Conservation (phyloP, 2,113 vertebrate genomes). For the Abramis brama region DNA sequence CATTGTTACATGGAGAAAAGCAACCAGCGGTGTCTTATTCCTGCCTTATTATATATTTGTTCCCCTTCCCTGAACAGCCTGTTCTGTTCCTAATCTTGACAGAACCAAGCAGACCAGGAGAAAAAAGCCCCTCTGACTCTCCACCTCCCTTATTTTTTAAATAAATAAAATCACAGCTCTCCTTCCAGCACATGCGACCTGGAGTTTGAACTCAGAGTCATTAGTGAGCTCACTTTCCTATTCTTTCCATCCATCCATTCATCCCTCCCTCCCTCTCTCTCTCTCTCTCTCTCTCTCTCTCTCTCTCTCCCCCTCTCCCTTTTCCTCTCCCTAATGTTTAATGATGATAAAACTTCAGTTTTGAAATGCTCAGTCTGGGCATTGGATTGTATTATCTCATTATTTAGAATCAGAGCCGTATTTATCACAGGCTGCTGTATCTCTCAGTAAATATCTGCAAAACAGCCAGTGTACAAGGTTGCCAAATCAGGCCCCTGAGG, state of each 20-base stretch:
- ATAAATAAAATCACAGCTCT: constrained; percentile 41
- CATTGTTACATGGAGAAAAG: not conserved
- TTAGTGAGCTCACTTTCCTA: not conserved
- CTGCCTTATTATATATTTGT: no score
- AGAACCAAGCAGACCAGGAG: constrained; percentile 69
- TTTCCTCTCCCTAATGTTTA: constrained; percentile 12
- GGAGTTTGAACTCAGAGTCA: not conserved
- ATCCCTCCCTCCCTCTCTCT: constrained; percentile 35
- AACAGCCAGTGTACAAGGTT: constrained; percentile 30
- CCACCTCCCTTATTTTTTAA: not conserved
- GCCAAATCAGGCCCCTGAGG: constrained; percentile 44
- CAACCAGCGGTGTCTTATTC: not conserved
- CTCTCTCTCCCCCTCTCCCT: not conserved
- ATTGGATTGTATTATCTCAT: not conserved
- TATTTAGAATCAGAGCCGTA: constrained; percentile 37
- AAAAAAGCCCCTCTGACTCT: constrained; percentile 49
- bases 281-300: constrained; percentile 43
- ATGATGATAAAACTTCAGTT: constrained; percentile 25
- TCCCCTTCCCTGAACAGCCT: constrained; percentile 68
- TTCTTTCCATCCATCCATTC: not conserved
- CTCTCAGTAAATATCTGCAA: constrained; percentile 46
- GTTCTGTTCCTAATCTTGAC: constrained; percentile 70
- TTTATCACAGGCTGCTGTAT: constrained; percentile 32
- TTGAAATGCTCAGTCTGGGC: constrained; percentile 2
- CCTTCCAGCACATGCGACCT: constrained; percentile 16